Evolutionary conservation across 2,113 vertebrate species (phyloP), one percentile per base, ranked within the genome.

Genomic region (Terrapene triunguis): DNA sequence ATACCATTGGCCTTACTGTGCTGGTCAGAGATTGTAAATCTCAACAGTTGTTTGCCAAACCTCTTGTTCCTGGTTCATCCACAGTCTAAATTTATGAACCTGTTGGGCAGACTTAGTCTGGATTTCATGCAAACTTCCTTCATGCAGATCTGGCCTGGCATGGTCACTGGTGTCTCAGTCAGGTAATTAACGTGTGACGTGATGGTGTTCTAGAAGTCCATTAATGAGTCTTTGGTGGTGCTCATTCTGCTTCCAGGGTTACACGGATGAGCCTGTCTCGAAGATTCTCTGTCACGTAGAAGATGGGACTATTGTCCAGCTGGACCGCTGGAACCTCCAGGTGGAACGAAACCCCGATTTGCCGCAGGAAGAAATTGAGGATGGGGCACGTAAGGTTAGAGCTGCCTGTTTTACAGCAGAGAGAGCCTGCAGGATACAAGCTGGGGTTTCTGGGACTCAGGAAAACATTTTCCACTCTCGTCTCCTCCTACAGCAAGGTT

Each of bases 241-340:
- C 27, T 92, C 81, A 51, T 74, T 95, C 42, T 93, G 69, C 55
- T 88, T 48, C 13, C 89, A 99, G 98, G 98, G 98, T 48, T 99
- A 99, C 94, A 99, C 98, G 1, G 98, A 99, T 83, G 98, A 99
- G 59, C 98, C 98, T 10, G 98, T 99, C 79, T 98, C 98, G 24
- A 99, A 99, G 97, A 99, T 99, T 93, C 97, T 99, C 25, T 99
- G 98, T 88, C 98, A 99, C 62, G 98, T 99, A 35, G 98, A 99
- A 97, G 98, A 99, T 50, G 98, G 98, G 10, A 98, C 98, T 4
- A 98, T 99, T 90, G 98, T 99, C 80, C 98, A 99, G 59, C 85
- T 99, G 69, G 98, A 99, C 87, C 98, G 98, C n/a, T 99, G 98
- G 98, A 99, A 99, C 83, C 98, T 99, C 48, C 98, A 99, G 3